Percentiles rank a stretch among this genome's conserved stretches.
Conservation (phyloP, 2,888 invertebrate species). For the Gastrophysa polygoni region DNA sequence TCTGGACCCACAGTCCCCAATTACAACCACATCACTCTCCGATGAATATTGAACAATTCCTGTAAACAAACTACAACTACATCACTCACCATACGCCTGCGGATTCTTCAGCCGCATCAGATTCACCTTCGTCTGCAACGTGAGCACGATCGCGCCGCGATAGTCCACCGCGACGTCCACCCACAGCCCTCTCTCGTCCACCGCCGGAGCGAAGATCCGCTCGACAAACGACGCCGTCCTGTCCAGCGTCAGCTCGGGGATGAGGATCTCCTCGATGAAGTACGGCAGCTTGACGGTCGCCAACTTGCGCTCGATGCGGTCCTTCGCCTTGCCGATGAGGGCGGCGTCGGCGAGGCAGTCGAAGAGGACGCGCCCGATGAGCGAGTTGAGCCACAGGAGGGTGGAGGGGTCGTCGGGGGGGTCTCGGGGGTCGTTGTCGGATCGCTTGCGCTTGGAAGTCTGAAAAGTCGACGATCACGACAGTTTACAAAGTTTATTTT, state of each 20-base stretch:
- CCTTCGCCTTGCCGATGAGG: constrained; percentile 73
- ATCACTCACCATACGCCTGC: constrained; percentile 40
- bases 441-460: constrained; percentile 34
- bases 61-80: neutral
- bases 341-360: constrained; percentile 79
- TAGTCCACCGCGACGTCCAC: constrained; percentile 83
- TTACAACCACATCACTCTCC: too few species aligned
- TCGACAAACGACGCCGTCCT: constrained; percentile 70
- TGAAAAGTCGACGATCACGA: constrained; percentile 1
- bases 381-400: constrained; percentile 77
- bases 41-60: neutral
- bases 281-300: constrained; percentile 85
- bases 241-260: constrained; percentile 78
- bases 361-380: constrained; percentile 79
- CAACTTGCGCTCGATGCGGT: constrained; percentile 84
- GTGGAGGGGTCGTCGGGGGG: constrained; percentile 49
- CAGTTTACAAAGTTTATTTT: neutral
- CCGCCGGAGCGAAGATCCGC: constrained; percentile 67
- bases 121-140: constrained; percentile 88
- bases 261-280: constrained; percentile 82
- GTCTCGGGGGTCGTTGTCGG: constrained; percentile 29
- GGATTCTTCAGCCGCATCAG: constrained; percentile 68
- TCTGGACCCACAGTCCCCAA: too few species aligned
- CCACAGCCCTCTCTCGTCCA: constrained; percentile 88
- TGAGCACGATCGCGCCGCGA: constrained; percentile 78